Evolutionary conservation across 2,888 invertebrate genomes (phyloP).

Genomic region (Herminia tarsipennalis): DNA sequence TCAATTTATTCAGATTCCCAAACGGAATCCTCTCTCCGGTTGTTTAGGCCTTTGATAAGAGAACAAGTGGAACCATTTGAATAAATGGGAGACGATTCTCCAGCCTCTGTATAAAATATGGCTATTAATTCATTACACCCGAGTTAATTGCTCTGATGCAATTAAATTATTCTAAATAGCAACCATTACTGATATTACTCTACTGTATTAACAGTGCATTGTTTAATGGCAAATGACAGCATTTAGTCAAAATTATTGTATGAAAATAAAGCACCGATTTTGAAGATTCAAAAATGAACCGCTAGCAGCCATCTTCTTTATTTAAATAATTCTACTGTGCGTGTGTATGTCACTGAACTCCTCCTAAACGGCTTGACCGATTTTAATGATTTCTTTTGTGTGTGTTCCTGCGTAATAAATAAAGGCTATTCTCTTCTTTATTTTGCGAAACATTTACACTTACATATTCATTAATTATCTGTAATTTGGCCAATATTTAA

Average conservation of each 20-base stretch:
- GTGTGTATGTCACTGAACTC: no score
- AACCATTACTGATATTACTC: constrained; percentile 25
- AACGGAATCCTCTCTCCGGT: constrained; percentile 19
- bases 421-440: no score
- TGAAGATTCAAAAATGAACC: no score
- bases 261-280: no score
- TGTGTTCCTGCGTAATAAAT: no score
- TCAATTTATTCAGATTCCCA: constrained; percentile 24
- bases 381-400: no score
- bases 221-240: not conserved
- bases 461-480: no score
- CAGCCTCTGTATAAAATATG: constrained; percentile 34
- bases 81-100: constrained; percentile 34
- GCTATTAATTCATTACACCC: constrained; percentile 35
- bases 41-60: constrained; percentile 30
- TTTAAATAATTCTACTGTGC: no score
- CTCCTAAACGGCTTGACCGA: no score
- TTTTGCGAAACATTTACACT: no score
- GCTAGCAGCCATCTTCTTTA: no score
- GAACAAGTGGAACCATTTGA: constrained; percentile 32
- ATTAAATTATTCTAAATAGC: constrained; percentile 40
- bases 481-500: no score
- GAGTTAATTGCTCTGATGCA: constrained; percentile 32
- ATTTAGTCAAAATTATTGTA: not conserved
- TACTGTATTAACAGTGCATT: constrained; percentile 17